Evolutionary conservation across 2,797 vertebrate genomes (phyloP).

Genomic region (Sciurus vulgaris): DNA sequence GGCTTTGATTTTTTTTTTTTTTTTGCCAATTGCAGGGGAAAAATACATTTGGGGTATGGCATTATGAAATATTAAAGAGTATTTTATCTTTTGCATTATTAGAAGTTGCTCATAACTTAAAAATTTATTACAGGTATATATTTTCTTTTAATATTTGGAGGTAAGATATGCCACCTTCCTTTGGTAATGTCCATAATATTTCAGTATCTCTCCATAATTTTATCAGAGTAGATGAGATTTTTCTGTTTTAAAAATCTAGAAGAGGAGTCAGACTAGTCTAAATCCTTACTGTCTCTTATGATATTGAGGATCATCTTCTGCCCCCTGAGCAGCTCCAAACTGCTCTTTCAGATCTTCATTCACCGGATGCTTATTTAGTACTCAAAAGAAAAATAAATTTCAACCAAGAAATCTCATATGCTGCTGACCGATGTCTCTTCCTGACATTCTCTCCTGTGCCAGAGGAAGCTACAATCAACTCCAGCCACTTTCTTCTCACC

Average conservation of each 20-base stretch:
- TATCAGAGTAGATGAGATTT: neutral
- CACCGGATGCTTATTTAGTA: neutral
- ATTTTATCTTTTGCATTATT: neutral
- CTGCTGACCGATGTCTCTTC: neutral
- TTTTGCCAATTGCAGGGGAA: neutral
- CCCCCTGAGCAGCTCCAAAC: neutral
- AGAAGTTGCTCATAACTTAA: neutral
- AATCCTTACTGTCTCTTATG: neutral
- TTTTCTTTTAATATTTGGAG: neutral
- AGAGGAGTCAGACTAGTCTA: neutral
- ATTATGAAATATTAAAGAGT: neutral
- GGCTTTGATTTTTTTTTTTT: neutral
- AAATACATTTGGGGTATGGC: neutral
- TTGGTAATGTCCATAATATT: neutral
- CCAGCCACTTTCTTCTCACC: neutral
- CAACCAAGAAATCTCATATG: neutral
- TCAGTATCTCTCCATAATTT: neutral
- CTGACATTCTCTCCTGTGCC: neutral
- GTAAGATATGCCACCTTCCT: neutral
- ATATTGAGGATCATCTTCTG: neutral
- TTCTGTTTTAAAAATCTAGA: neutral
- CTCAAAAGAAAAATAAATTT: neutral
- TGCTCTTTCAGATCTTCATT: fast-evolving
- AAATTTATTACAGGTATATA: neutral
- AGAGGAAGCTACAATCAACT: neutral